Evolutionary conservation across 2,113 vertebrate genomes (phyloP).

Genomic region (Lophotis ruficrista): DNA sequence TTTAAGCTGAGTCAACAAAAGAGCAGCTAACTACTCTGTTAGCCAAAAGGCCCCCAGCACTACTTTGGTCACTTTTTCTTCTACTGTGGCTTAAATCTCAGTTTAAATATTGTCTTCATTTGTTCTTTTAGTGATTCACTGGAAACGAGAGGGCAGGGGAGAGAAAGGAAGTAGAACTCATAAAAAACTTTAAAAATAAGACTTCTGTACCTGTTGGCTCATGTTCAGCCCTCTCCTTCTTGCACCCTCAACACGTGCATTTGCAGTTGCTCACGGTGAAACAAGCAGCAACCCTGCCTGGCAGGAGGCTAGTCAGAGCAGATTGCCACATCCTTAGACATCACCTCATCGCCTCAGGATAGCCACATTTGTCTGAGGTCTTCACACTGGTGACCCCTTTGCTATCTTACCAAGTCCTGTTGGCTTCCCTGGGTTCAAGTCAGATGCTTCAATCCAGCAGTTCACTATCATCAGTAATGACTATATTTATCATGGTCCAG

Average conservation of each 20-base stretch:
- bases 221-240: background rate
- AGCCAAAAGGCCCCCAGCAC: background rate
- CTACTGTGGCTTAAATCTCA: background rate
- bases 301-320: background rate
- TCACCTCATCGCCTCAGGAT: fast-evolving
- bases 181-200: background rate
- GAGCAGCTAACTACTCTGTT: background rate
- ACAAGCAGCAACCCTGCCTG: background rate
- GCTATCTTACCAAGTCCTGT: background rate
- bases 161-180: background rate
- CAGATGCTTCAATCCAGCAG: background rate
- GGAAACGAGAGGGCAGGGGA: background rate
- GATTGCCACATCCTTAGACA: background rate
- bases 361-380: background rate
- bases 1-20: conserved; percentile 12
- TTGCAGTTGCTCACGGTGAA: background rate
- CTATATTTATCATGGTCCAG: background rate
- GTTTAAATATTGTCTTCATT: background rate
- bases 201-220: background rate
- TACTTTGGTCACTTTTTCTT: background rate
- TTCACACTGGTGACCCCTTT: background rate
- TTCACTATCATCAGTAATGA: background rate
- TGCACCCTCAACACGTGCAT: background rate
- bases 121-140: background rate
- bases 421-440: background rate